Percentiles rank a stretch among this genome's conserved stretches.
Conservation (phyloP, 2,797 vertebrate genomes). For the Chelidonichthys spinosus region DNA sequence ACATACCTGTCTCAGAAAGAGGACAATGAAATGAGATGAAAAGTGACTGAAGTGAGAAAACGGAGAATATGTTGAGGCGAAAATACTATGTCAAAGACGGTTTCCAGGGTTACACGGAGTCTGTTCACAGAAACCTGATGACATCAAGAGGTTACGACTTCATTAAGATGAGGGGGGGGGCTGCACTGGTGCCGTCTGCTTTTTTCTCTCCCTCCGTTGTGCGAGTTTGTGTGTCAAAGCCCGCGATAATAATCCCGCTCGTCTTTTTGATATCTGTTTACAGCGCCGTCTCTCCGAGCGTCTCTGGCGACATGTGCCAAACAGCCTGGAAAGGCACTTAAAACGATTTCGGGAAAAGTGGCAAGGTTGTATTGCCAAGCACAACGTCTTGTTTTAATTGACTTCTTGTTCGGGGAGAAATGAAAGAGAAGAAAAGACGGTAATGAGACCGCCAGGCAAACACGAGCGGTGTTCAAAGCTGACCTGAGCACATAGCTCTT, state of each 20-base stretch:
- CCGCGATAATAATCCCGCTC: constrained; percentile 12
- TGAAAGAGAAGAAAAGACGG: constrained; percentile 3
- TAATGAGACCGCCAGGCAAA: constrained; percentile 18
- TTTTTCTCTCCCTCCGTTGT: background rate
- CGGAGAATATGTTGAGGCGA: background rate
- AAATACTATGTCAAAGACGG: background rate
- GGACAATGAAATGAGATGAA: constrained; percentile 11
- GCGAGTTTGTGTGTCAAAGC: background rate
- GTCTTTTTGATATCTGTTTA: constrained; percentile 44
- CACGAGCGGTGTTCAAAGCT: constrained; percentile 30
- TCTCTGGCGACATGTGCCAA: constrained; percentile 41
- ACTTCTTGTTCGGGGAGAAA: constrained; percentile 30
- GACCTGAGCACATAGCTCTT: constrained; percentile 34
- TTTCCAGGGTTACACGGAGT: constrained; percentile 43
- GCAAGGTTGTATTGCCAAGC: constrained; percentile 24
- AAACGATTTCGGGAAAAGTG: constrained; percentile 29
- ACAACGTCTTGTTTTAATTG: constrained; percentile 14
- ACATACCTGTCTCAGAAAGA: constrained; percentile 37
- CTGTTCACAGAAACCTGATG: constrained; percentile 25
- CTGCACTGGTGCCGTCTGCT: background rate
- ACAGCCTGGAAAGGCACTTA: constrained; percentile 25
- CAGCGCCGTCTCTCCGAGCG: constrained; percentile 10
- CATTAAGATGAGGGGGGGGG: background rate
- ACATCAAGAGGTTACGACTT: constrained; percentile 29
- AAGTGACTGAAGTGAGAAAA: constrained; percentile 18